phyloP scores from a whole-genome alignment of 2,113 vertebrate species.

The Callaeas wilsoni region DNA sequence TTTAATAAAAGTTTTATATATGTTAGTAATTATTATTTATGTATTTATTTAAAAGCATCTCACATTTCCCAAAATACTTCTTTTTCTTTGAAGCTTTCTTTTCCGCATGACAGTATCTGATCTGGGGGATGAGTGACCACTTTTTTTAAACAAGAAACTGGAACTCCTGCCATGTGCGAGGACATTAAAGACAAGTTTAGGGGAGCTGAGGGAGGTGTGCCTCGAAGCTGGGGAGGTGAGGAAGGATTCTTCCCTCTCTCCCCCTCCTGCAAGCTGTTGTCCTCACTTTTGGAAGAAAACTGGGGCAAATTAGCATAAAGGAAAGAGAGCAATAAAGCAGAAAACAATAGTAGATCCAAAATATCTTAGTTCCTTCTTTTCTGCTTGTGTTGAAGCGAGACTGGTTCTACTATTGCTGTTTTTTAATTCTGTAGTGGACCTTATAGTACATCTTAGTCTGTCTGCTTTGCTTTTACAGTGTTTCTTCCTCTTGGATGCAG shows the following conservation, averaged over 20 bases:
- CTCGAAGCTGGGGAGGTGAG: not conserved
- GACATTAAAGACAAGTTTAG: conserved; percentile 31
- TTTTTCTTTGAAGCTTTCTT: not conserved
- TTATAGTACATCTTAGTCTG: not conserved
- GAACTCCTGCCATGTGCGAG: conserved; percentile 15
- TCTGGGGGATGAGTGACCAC: not conserved
- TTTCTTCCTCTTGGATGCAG: not conserved
- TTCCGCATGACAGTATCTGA: not conserved
- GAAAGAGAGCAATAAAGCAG: not conserved
- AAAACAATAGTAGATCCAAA: conserved; percentile 12
- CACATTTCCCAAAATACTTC: not conserved
- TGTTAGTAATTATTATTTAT: not conserved
- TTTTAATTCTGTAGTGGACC: not conserved
- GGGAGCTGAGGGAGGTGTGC: conserved; percentile 46
- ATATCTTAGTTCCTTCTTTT: not conserved
- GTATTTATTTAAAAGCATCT: not conserved
- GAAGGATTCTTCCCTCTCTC: conserved; percentile 42
- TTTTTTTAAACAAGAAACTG: not conserved
- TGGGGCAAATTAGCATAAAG: conserved; percentile 58
- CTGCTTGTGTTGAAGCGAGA: not conserved
- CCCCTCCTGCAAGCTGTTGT: conserved; percentile 49
- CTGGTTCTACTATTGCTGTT: not conserved
- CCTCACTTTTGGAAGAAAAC: conserved; percentile 34
- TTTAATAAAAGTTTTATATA: not conserved
- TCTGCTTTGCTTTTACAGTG: not conserved